Evolutionary conservation across 2,797 vertebrate genomes (phyloP), one percentile per base, ranked within the genome.

Genomic region (Acipenser ruthenus): DNA sequence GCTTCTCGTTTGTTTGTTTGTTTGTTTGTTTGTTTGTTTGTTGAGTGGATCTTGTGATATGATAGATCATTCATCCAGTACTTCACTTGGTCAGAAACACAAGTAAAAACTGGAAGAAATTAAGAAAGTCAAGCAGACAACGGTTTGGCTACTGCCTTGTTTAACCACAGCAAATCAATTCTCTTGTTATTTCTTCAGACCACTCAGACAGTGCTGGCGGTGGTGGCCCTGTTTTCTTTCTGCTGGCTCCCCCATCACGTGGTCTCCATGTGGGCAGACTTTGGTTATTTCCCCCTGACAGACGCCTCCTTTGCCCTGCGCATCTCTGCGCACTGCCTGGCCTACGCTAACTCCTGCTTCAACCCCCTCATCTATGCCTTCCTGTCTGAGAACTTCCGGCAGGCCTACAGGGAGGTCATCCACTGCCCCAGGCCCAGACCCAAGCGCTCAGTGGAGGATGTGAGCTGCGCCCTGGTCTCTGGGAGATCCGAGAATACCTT

Each of bases 231-330:
- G 2, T 70, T 70, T 61, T 59, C 58, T 60, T 47, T 70, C 4
- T 70, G 65, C 8, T 70, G 68, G 68, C 23, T 70, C n/a, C 68
- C 68, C 2, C 65, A 70, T 11, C 68, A 70, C 65, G 49, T 70
- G 11, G 64, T 70, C 50, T 58, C 50, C 15, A 60, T 70, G 63
- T 70, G 68, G 65, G 68, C 23, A 7, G 49, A 51, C 11, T 70
- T 65, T 53, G 68, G 68, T n/a, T 37, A 4, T 8, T 67, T 70
- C 12, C 68, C 68, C 8, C 15, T 70, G 12, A 70, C 58, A 2
- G 13, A 62, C 5, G 65, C 65, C 65, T 62, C 68, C 6, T 70
- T 70, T 15, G 63, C 23, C 18, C 50, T 70, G 47, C 58, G 65
- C 10, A 70, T 70, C 59, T 18, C 56, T 53, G 55, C 68, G 1